Percentiles rank a stretch among this genome's conserved stretches.
phyloP scores from a whole-genome alignment of 2,797 vertebrate species.

The Microchirus variegatus region DNA sequence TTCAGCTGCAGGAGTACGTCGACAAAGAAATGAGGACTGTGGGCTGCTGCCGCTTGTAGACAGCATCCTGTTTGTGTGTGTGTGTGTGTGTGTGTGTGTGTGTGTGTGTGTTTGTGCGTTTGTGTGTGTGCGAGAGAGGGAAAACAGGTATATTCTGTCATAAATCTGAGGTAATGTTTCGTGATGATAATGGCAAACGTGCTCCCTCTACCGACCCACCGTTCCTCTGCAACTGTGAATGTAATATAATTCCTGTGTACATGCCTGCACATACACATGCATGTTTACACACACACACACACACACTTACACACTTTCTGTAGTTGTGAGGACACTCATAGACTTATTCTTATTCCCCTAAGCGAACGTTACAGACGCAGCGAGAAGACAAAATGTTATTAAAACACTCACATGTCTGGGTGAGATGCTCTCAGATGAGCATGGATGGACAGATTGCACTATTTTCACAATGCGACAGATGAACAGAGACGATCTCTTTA shows the following conservation, averaged over 20 bases:
- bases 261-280: slow-evolving; percentile 33
- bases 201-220: slow-evolving; percentile 47
- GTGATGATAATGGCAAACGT: slow-evolving; percentile 6
- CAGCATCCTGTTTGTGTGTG: neutral
- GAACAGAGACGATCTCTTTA: too few relatives aligned
- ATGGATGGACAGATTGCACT: too few relatives aligned
- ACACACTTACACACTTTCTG: neutral
- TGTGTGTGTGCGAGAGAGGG: slow-evolving; percentile 2
- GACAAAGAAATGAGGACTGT: slow-evolving; percentile 87
- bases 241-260: slow-evolving; percentile 56
- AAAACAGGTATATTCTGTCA: slow-evolving; percentile 12
- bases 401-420: too few relatives aligned
- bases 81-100: neutral
- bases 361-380: too few relatives aligned
- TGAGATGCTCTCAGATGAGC: too few relatives aligned
- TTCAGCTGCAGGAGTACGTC: slow-evolving; percentile 93
- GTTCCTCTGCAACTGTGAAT: slow-evolving; percentile 74
- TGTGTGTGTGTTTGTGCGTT: slow-evolving; percentile 15
- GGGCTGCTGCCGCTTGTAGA: slow-evolving; percentile 89
- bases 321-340: neutral
- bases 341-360: neutral
- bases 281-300: slow-evolving; percentile 30
- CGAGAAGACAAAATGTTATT: too few relatives aligned
- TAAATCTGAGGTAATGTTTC: slow-evolving; percentile 17
- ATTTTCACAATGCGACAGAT: too few relatives aligned